Conservation (phyloP, 2,113 vertebrate genomes). For the Coracopsis vasa region DNA sequence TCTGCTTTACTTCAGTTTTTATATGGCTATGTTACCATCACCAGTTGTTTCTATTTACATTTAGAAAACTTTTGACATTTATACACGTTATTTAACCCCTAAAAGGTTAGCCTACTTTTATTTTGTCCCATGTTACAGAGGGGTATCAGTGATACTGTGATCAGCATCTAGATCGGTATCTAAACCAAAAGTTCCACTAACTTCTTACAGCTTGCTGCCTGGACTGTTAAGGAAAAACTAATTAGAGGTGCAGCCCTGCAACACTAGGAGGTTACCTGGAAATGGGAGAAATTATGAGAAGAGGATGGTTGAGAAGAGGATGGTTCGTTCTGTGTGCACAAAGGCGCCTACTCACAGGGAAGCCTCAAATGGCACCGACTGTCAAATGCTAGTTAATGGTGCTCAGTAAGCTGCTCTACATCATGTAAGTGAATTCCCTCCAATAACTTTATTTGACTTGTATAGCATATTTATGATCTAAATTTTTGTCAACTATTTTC, state of each 20-base stretch:
- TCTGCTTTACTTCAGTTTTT: background rate
- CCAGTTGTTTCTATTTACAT: background rate
- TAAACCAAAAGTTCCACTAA: background rate
- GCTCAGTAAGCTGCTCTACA: background rate
- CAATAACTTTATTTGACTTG: background rate
- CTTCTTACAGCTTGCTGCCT: background rate
- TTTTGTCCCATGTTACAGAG: background rate
- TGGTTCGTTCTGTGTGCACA: background rate
- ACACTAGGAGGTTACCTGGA: background rate
- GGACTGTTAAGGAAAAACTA: background rate
- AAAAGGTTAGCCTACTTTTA: background rate
- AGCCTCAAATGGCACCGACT: background rate
- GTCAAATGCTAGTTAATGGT: background rate
- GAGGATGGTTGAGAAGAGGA: background rate
- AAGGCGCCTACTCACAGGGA: background rate
- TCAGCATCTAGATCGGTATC: background rate
- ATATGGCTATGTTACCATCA: background rate
- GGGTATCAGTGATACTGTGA: background rate
- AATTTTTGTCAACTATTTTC: background rate
- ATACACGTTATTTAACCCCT: background rate
- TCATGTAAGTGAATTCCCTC: background rate
- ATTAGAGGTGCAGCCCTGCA: background rate
- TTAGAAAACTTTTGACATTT: slow-evolving; percentile 4
- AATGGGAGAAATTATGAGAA: background rate
- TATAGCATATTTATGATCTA: background rate